phyloP scores from a whole-genome alignment of 2,888 invertebrate genomes.

The Drosophila multiciliata region DNA sequence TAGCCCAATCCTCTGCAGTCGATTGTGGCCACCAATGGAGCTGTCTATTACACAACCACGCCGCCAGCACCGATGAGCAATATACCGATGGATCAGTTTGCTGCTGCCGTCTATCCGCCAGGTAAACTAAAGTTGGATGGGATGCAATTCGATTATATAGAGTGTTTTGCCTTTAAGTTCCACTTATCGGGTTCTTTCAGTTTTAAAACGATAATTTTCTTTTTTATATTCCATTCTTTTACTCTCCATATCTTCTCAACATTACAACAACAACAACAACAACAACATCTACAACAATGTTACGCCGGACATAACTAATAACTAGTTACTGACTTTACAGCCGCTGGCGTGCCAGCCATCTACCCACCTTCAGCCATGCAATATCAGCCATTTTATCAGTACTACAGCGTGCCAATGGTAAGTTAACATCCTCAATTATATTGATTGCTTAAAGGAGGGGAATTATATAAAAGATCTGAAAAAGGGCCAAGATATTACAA shows the following conservation, averaged over 20 bases:
- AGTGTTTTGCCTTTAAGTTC: background rate
- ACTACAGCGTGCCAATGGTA: slow-evolving; percentile 86
- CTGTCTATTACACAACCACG: slow-evolving; percentile 85
- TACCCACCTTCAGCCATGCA: slow-evolving; percentile 86
- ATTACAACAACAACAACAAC: slow-evolving; percentile 38
- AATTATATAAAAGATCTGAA: no score
- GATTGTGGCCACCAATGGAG: slow-evolving; percentile 85
- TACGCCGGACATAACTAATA: slow-evolving; percentile 64
- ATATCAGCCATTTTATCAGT: slow-evolving; percentile 86
- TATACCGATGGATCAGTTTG: slow-evolving; percentile 85
- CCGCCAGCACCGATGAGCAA: slow-evolving; percentile 85
- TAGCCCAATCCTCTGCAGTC: slow-evolving; percentile 79
- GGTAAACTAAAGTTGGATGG: slow-evolving; percentile 66
- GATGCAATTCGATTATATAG: background rate
- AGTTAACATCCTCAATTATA: slow-evolving; percentile 42
- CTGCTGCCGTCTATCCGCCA: slow-evolving; percentile 85
- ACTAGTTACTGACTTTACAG: slow-evolving; percentile 83
- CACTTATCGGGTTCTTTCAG: slow-evolving; percentile 28
- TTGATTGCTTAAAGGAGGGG: background rate
- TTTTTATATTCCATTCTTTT: slow-evolving; percentile 69
- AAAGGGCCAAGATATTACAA: background rate
- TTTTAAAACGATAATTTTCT: slow-evolving; percentile 59
- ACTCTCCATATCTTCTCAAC: slow-evolving; percentile 45
- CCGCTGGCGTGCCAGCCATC: slow-evolving; percentile 85
- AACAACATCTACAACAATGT: slow-evolving; percentile 34